Percentiles rank a stretch among this genome's conserved stretches.
Conservation (phyloP, 1,140 invertebrate genomes). For the Spodoptera litura region DNA sequence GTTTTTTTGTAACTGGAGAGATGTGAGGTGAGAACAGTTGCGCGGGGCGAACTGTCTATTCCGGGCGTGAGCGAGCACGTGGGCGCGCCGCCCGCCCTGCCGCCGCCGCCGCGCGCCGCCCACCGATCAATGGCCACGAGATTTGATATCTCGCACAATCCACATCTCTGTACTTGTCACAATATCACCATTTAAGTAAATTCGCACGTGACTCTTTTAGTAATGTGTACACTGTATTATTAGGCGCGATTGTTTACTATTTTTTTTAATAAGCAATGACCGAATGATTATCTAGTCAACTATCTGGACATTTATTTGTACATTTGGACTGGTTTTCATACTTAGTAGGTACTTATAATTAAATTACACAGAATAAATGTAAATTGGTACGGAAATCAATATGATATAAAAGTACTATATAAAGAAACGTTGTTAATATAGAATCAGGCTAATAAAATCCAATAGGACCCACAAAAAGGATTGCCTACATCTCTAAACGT, state of each 20-base stretch:
- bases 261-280: no score
- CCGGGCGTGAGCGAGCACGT: constrained; percentile 78
- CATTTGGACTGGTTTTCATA: no score
- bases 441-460: constrained; percentile 8
- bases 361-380: no score
- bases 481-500: neutral
- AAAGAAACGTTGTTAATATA: neutral
- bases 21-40: constrained; percentile 61
- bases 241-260: no score
- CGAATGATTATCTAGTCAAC: no score
- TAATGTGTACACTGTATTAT: no score
- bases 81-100: constrained; percentile 68
- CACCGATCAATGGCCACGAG: constrained; percentile 78
- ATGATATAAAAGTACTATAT: neutral
- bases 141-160: constrained; percentile 70
- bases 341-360: no score
- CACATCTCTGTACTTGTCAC: constrained; percentile 33
- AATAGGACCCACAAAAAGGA: neutral
- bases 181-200: constrained; percentile 37
- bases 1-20: constrained; percentile 31
- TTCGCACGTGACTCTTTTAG: neutral
- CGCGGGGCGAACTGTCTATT: constrained; percentile 81
- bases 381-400: neutral
- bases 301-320: no score
- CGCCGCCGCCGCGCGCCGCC: constrained; percentile 70